These are phyloP conservation scores for Mionectes olivaceus DNA, from an alignment of 2,797 vertebrate species.

Conservation along the genomic window DNA sequence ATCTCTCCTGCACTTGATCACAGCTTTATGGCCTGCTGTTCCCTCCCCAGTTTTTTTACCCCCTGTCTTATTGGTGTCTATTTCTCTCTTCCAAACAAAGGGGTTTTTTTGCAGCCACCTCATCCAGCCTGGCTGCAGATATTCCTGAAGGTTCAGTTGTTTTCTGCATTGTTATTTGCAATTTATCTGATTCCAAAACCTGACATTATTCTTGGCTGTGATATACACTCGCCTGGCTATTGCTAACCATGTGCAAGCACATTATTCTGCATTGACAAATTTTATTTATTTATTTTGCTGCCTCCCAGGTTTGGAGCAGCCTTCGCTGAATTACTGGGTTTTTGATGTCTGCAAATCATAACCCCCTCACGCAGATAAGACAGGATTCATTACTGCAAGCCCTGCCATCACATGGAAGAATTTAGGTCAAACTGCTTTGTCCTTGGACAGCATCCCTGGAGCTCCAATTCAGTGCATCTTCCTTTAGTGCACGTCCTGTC, in stretches of 20 bases:
- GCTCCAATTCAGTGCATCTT: neutral
- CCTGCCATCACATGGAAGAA: neutral
- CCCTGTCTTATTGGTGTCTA: neutral
- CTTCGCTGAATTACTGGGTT: conserved; percentile 41
- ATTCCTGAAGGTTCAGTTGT: conserved; percentile 67
- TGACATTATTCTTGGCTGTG: conserved; percentile 62
- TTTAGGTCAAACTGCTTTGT: conserved; percentile 61
- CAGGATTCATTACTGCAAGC: conserved; percentile 57
- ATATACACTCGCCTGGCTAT: conserved; percentile 34
- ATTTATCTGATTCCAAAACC: conserved; percentile 76
- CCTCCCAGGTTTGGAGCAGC: conserved; percentile 15
- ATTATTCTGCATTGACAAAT: conserved; percentile 59
- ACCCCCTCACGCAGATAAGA: conserved; percentile 45
- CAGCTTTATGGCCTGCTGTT: neutral
- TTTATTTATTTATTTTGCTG: conserved; percentile 40
- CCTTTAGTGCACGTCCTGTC: neutral
- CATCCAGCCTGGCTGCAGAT: conserved; percentile 21
- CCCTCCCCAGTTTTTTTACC: neutral
- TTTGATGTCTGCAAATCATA: conserved; percentile 67
- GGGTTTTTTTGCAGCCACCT: conserved; percentile 41
- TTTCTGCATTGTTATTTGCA: conserved; percentile 71
- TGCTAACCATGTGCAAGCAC: conserved; percentile 44
- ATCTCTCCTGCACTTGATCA: conserved; percentile 20
- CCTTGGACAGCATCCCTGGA: conserved; percentile 34
- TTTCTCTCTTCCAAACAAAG: neutral